A percentile compares a stretch with the other conserved stretches of the same genome.
Evolutionary conservation across 1,140 invertebrate species (phyloP).

Genomic region (Drosophila jambulina): DNA sequence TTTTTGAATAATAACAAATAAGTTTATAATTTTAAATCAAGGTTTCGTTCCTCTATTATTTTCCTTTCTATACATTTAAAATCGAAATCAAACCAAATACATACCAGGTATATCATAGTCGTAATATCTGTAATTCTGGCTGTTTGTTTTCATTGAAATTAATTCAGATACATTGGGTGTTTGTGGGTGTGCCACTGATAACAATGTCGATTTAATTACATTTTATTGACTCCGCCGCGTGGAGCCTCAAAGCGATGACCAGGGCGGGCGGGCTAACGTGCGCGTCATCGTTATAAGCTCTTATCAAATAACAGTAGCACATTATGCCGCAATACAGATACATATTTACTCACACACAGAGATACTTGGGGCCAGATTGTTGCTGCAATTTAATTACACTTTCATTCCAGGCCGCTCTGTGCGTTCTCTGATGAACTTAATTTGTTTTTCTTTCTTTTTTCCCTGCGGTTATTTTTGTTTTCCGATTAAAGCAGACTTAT

Average conservation of each 20-base stretch:
- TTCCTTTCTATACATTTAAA: not conserved
- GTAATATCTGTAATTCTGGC: not conserved
- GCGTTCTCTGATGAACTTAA: slow-evolving; percentile 15
- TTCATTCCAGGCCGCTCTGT: slow-evolving; percentile 9
- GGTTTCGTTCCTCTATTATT: no score
- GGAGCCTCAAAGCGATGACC: slow-evolving; percentile 21
- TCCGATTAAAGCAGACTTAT: not conserved
- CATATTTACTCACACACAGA: slow-evolving; percentile 6
- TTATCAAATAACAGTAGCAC: slow-evolving; percentile 76
- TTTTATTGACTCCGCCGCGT: slow-evolving; percentile 70
- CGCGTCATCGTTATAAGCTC: slow-evolving; percentile 72
- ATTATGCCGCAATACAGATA: slow-evolving; percentile 53
- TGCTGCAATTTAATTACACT: slow-evolving; percentile 67
- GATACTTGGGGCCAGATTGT: slow-evolving; percentile 20
- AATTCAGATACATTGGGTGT: slow-evolving; percentile 41
- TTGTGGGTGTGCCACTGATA: slow-evolving; percentile 51
- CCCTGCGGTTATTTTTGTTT: not conserved
- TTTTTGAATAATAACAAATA: no score
- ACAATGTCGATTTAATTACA: slow-evolving; percentile 82
- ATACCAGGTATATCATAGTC: slow-evolving; percentile 6
- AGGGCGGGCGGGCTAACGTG: slow-evolving; percentile 25
- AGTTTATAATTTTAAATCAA: no score
- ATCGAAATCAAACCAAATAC: not conserved
- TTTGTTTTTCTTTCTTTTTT: slow-evolving; percentile 4
- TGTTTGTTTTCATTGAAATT: slow-evolving; percentile 47